Base-by-base conservation (phyloP, 2,888 invertebrate genomes). In the Salticus scenicus region DNA sequence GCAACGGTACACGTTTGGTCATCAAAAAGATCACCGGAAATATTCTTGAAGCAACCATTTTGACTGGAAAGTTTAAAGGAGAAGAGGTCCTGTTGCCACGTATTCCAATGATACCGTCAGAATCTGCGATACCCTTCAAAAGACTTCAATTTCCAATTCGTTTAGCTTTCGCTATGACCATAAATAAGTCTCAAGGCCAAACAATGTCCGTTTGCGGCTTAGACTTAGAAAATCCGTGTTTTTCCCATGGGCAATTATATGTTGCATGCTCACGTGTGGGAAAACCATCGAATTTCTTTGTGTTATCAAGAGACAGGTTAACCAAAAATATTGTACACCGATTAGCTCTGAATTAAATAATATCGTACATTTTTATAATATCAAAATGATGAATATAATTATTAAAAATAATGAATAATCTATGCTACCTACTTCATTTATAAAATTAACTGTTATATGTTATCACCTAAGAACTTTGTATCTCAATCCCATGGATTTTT, bases 1-100 rank as follows among this genome's bases (percentile, higher is more conserved):
- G 88, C 78, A 90, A 90, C 77, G 89, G 90, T 0, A 90, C 89
- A n/a, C 83, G 89, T 31, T 84, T 90, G 14, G 30, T 64, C 7
- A 84, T 89, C 14, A 89, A 88, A 81, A 80, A 66, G 28, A n/a
- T 88, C 30, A 80, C 77, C 77, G 31, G 17, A 4, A 87, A 89
- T 77, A 27, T 89, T 27, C 79, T 89, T 33, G 87, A n/a, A 72
- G 88, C 87, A 17, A 88, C 86, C 14, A 88, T 88, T 41, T 42
- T 89, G 20, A 51, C 37, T 47, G 89, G 88, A 14, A 24, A 57
- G 41, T 77, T 27, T 12, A 64, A 79, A 64, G 88, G 87, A 17
- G 87, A 88, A 71, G 14, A 83, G 67, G 86, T 86, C 4, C 64
- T 88, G 10, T 63, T 89, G 17, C 89, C 89, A 12, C 75, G 86